phyloP scores from a whole-genome alignment of 2,888 invertebrate species.

The Allacma fusca region DNA sequence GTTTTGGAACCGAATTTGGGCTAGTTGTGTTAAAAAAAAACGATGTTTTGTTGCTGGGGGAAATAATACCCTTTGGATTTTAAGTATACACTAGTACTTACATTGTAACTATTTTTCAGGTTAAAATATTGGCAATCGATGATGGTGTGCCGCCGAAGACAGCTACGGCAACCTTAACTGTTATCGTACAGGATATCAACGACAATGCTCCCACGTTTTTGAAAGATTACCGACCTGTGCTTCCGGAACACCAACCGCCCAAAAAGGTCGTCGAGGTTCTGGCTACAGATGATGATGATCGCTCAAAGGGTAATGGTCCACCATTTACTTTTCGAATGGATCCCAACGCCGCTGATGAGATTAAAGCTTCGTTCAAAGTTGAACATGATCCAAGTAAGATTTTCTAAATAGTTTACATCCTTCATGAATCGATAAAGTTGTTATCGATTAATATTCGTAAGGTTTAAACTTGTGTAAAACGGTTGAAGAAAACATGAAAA shows the following conservation, averaged over 20 bases:
- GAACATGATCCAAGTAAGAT: slow-evolving; percentile 91
- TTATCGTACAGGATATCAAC: slow-evolving; percentile 94
- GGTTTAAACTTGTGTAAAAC: neutral
- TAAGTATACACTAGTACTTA: no score
- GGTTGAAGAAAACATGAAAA: neutral
- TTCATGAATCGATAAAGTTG: neutral
- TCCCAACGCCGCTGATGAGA: slow-evolving; percentile 91
- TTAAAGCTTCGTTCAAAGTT: slow-evolving; percentile 92
- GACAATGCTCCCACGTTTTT: slow-evolving; percentile 94
- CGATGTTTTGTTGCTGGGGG: no score
- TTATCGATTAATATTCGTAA: neutral
- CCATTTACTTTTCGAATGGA: slow-evolving; percentile 95
- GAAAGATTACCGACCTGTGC: slow-evolving; percentile 88
- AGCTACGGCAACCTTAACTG: slow-evolving; percentile 90
- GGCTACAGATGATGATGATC: slow-evolving; percentile 92
- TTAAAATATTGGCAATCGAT: slow-evolving; percentile 94
- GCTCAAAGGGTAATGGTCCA: slow-evolving; percentile 93
- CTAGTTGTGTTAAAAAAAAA: no score
- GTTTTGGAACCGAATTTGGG: no score
- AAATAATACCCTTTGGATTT: no score
- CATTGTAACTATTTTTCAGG: no score
- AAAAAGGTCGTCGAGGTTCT: slow-evolving; percentile 86
- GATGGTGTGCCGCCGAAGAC: slow-evolving; percentile 93
- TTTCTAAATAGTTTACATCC: neutral
- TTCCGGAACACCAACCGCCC: slow-evolving; percentile 91